Conservation (phyloP, 2,797 vertebrate genomes). For the Heterohyrax brucei region DNA sequence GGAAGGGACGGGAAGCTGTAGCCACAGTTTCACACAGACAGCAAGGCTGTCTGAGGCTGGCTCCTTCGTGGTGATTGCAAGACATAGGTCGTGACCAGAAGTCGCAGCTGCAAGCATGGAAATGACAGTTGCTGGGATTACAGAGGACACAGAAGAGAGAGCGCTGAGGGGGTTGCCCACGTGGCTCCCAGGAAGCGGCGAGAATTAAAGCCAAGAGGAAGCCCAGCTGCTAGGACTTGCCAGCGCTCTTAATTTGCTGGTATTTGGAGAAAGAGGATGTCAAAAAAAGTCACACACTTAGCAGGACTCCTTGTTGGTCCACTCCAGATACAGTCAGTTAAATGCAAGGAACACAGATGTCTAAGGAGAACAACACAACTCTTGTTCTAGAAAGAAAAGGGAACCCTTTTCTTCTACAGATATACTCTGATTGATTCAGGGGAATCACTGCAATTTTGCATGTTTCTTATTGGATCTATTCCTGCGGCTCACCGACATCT, state of each 20-base stretch:
- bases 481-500: neutral
- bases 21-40: rapidly evolving
- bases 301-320: neutral
- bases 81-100: rapidly evolving
- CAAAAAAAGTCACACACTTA: conserved; percentile 3
- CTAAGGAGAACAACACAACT: neutral
- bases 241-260: neutral
- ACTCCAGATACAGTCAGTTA: neutral
- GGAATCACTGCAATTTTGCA: neutral
- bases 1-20: neutral
- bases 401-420: neutral
- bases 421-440: neutral
- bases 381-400: neutral
- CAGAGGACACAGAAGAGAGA: neutral
- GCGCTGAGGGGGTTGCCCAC: neutral
- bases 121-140: neutral
- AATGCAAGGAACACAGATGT: neutral
- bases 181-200: neutral
- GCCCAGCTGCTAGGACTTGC: too few species aligned
- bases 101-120: neutral
- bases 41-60: neutral
- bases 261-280: neutral
- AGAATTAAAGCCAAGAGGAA: neutral
- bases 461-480: neutral
- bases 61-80: neutral